Percentiles rank a stretch among this genome's conserved stretches.
Evolutionary conservation across 2,797 vertebrate genomes (phyloP).

Genomic region (Hoplostethus atlanticus): DNA sequence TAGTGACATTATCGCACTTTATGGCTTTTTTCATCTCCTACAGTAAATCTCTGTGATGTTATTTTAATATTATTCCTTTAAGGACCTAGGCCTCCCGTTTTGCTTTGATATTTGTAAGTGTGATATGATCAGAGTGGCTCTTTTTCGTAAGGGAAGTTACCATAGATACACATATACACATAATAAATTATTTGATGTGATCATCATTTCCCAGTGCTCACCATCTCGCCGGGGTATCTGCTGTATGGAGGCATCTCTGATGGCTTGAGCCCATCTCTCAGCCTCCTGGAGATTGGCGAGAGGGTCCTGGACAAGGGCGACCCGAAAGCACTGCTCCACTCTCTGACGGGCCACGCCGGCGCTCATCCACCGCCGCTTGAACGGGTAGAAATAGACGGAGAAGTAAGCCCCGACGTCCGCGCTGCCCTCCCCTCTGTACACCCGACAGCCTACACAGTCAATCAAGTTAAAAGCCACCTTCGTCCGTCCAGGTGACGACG

Average conservation of each 20-base stretch:
- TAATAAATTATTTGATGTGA: background rate
- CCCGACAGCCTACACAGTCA: conserved; percentile 87
- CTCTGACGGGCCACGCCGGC: conserved; percentile 81
- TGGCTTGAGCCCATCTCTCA: conserved; percentile 82
- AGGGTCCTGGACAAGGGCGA: conserved; percentile 74
- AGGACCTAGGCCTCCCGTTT: background rate
- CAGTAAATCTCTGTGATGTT: background rate
- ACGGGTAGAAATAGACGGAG: conserved; percentile 87
- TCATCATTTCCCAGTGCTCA: conserved; percentile 57
- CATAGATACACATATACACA: too few relatives aligned
- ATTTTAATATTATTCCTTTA: background rate
- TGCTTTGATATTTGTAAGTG: background rate
- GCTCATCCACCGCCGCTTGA: conserved; percentile 83
- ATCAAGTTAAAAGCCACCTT: conserved; percentile 78
- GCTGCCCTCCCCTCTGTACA: conserved; percentile 73
- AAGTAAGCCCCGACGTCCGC: conserved; percentile 85
- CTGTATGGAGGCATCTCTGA: conserved; percentile 74
- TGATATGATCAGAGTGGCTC: too few relatives aligned
- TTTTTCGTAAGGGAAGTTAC: too few relatives aligned
- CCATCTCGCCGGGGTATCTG: conserved; percentile 75
- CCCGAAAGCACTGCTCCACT: conserved; percentile 87
- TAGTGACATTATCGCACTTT: too few relatives aligned
- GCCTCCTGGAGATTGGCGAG: conserved; percentile 83
- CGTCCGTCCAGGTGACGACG: conserved; percentile 59
- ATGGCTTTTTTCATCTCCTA: too few relatives aligned